Conservation (phyloP, 2,113 vertebrate species). For the Amphiprion ocellaris region DNA sequence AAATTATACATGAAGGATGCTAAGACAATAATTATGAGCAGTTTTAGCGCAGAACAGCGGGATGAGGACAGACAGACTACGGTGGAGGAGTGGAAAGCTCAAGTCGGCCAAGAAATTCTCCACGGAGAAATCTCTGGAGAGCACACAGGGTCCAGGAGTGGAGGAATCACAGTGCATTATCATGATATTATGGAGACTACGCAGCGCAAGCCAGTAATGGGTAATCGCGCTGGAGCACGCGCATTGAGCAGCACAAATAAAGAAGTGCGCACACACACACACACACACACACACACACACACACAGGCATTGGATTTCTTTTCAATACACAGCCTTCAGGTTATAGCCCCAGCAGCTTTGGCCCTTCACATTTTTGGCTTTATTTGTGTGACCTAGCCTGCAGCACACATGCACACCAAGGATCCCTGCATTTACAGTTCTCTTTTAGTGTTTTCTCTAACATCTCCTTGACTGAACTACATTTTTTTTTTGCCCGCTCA, state of each 20-base stretch:
- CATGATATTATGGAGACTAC: conserved; percentile 64
- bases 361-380: conserved; percentile 52
- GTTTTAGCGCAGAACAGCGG: conserved; percentile 66
- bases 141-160: conserved; percentile 34
- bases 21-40: conserved; percentile 84
- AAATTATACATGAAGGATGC: conserved; percentile 84
- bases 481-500: background rate
- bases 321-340: conserved; percentile 60
- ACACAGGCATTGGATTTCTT: conserved; percentile 33
- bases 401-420: conserved; percentile 23
- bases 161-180: conserved; percentile 71
- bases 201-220: conserved; percentile 27
- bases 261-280: background rate
- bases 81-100: conserved; percentile 53
- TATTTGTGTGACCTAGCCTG: conserved; percentile 68
- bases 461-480: conserved; percentile 5
- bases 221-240: conserved; percentile 33
- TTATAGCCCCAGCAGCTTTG: conserved; percentile 59
- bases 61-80: conserved; percentile 68
- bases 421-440: conserved; percentile 17
- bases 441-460: conserved; percentile 23
- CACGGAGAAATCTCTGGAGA: conserved; percentile 62
- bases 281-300: background rate
- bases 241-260: conserved; percentile 27
- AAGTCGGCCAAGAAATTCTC: conserved; percentile 63